phyloP scores from a whole-genome alignment of 2,113 vertebrate genomes.

The Mirza zaza region DNA sequence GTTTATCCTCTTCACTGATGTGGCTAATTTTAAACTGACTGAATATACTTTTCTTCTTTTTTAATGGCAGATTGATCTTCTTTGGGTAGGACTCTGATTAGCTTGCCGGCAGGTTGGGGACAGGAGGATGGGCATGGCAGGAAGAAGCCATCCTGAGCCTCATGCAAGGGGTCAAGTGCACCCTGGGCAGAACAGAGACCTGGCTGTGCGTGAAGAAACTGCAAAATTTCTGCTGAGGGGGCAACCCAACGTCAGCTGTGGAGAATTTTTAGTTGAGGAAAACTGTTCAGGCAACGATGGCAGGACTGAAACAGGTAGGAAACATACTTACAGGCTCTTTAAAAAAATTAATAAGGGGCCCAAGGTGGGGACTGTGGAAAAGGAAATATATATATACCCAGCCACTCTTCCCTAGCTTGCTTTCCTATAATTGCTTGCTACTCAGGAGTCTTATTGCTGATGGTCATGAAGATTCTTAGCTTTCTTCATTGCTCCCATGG shows the following conservation, averaged over 20 bases:
- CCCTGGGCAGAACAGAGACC: background rate
- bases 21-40: background rate
- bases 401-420: too few species aligned
- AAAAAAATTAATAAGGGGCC: too few species aligned
- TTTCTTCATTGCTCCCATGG: too few species aligned
- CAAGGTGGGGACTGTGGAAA: too few species aligned
- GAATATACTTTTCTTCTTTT: background rate
- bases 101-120: background rate
- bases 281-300: background rate
- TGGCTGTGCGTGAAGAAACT: background rate
- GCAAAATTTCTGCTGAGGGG: background rate
- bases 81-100: background rate
- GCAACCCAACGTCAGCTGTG: background rate
- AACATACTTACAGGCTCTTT: background rate
- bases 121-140: background rate
- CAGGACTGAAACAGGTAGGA: background rate
- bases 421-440: too few species aligned
- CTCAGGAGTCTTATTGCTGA: too few species aligned
- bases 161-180: background rate
- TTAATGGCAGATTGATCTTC: background rate
- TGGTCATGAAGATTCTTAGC: too few species aligned
- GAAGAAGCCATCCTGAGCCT: accelerated
- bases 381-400: too few species aligned
- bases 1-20: background rate
- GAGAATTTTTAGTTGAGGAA: background rate